Conservation (phyloP, 2,888 invertebrate genomes). For the Pedicia rivosa region DNA sequence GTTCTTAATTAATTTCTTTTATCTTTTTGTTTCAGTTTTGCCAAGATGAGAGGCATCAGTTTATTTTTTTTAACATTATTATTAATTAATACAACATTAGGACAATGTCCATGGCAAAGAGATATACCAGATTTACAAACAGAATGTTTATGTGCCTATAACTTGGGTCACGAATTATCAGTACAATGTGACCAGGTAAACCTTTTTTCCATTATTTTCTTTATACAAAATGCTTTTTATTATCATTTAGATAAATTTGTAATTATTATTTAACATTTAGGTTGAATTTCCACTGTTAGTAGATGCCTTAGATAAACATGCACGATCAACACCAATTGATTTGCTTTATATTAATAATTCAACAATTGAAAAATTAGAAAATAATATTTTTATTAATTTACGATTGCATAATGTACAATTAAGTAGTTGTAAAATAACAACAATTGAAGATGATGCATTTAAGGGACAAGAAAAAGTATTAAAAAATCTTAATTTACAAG, state of each 20-base stretch:
- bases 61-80: conserved; percentile 16
- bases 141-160: conserved; percentile 77
- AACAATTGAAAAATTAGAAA: conserved; percentile 48
- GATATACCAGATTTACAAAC: conserved; percentile 59
- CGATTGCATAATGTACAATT: conserved; percentile 69
- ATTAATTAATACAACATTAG: conserved; percentile 23
- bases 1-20: too few species aligned
- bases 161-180: conserved; percentile 67
- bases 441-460: conserved; percentile 57
- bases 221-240: not conserved
- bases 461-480: conserved; percentile 65
- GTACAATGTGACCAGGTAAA: conserved; percentile 74
- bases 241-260: not conserved
- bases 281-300: conserved; percentile 65
- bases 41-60: conserved; percentile 9
- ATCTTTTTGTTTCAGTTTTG: too few species aligned
- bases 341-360: conserved; percentile 81
- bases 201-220: not conserved
- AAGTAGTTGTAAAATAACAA: conserved; percentile 62
- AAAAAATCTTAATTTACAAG: conserved; percentile 71
- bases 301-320: conserved; percentile 52
- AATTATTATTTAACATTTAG: conserved; percentile 23
- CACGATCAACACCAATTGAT: conserved; percentile 53
- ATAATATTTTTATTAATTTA: conserved; percentile 51
- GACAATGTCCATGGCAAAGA: conserved; percentile 75